Base-by-base conservation (phyloP, 2,797 vertebrate species). In the Cynopterus sphinx region DNA sequence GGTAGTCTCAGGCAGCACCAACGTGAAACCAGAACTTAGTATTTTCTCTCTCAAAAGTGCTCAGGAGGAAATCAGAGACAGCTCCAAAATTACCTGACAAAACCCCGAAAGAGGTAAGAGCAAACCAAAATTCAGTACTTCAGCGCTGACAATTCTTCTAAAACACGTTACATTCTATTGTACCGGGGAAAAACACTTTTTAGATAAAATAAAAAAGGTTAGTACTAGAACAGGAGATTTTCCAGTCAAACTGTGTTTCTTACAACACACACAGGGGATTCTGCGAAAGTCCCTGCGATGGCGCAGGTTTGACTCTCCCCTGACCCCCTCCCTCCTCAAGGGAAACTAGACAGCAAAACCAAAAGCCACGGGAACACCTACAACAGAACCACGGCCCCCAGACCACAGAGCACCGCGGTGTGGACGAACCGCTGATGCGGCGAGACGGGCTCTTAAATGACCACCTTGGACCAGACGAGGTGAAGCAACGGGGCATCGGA, bases 391-490 rank as follows among this genome's bases (percentile, higher is more conserved):
- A 12, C 0, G 6, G 9, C 55, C 68, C 46, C 77, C 1, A 43
- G 16, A 41, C 21, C 41, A 41, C 63, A 43, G 19, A 43, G 31
- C 2, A 3, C 41, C 33, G 21, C 57, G 6, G 41, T n/a, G n/a
- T 57, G 77, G 33, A 61, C 46, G 10, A 16, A 13, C 33, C 8
- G 1, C 36, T 6, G 9, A 15, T 1, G 2, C 26, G 15, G 31
- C 24, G 2, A 67, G 17, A 31, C 51, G 39, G 36, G 24, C n/a
- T 0, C 0, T 3, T 8, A 41, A 2, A 2, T 1, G 21, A 22
- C 26, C 19, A 41, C n/a, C 46, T n/a, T 16, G 36, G 41, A 39
- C 51, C n/a, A 19, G 24, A 78, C 51, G 51, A 39, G 5, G n/a
- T 33, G 1, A 51, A 70, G 83, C n/a, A 11, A 31, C 2, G 24